Percentiles rank a stretch among this genome's conserved stretches.
Evolutionary conservation across 2,113 vertebrate genomes (phyloP).

Genomic region (Oryzias javanicus): DNA sequence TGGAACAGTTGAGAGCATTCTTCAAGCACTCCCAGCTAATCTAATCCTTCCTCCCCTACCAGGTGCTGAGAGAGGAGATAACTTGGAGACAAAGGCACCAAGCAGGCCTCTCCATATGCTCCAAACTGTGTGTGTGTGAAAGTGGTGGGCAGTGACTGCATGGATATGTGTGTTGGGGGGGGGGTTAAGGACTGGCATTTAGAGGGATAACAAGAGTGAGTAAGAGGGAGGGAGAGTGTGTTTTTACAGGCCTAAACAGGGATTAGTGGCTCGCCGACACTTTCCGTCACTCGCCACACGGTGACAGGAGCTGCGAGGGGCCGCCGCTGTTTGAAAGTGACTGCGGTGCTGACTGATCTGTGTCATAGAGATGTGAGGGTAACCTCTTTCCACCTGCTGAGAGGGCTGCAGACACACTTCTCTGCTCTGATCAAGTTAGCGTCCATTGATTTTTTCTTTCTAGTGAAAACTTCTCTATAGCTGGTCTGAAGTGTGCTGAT

Average conservation of each 20-base stretch:
- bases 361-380: constrained; percentile 36
- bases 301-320: constrained; percentile 35
- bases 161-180: constrained; percentile 5
- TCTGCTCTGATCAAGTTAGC: background rate
- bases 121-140: constrained; percentile 21
- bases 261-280: constrained; percentile 74
- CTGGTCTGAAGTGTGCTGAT: too few species aligned
- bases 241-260: constrained; percentile 69
- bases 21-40: constrained; percentile 41
- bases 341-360: constrained; percentile 57
- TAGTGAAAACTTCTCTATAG: too few species aligned
- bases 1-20: constrained; percentile 51
- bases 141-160: constrained; percentile 23
- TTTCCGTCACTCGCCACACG: constrained; percentile 68
- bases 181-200: constrained; percentile 33
- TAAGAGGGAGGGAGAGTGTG: constrained; percentile 50
- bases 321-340: constrained; percentile 59
- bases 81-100: constrained; percentile 65
- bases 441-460: too few species aligned
- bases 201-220: constrained; percentile 56
- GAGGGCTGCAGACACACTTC: constrained; percentile 7
- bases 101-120: constrained; percentile 49
- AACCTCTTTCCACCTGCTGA: constrained; percentile 5
- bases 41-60: constrained; percentile 65
- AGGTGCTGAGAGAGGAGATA: constrained; percentile 73